phyloP scores from a whole-genome alignment of 2,888 invertebrate species.

The Troides aeacus region DNA sequence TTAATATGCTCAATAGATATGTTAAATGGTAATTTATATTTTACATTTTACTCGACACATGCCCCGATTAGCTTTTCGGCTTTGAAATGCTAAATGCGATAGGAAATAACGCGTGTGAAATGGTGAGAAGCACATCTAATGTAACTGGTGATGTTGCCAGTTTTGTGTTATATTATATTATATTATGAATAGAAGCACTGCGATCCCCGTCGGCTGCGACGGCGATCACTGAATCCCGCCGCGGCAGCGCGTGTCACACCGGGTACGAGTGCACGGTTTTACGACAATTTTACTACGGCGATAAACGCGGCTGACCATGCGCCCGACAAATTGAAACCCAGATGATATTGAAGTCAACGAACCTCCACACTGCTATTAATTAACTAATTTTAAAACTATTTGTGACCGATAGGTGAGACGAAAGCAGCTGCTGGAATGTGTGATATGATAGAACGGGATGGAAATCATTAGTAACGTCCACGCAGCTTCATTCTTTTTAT shows the following conservation, averaged over 20 bases:
- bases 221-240: not conserved
- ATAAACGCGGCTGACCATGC: slow-evolving; percentile 50
- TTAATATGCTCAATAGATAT: slow-evolving; percentile 14
- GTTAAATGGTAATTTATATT: slow-evolving; percentile 8
- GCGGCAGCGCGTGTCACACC: slow-evolving; percentile 42
- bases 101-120: no score
- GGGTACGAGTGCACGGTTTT: slow-evolving; percentile 55
- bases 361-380: slow-evolving; percentile 40
- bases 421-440: no score
- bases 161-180: not conserved
- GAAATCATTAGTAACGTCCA: no score
- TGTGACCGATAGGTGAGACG: slow-evolving; percentile 6
- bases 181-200: slow-evolving; percentile 7
- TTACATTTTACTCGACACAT: slow-evolving; percentile 10
- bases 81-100: no score
- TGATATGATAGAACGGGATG: no score
- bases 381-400: slow-evolving; percentile 20
- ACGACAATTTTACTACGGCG: slow-evolving; percentile 61
- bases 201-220: slow-evolving; percentile 12
- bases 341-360: slow-evolving; percentile 56
- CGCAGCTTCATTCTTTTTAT: no score
- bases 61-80: no score
- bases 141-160: no score
- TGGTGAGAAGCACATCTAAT: no score
- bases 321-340: slow-evolving; percentile 53